phyloP scores from a whole-genome alignment of 2,113 vertebrate species.

The Atrichornis clamosus region DNA sequence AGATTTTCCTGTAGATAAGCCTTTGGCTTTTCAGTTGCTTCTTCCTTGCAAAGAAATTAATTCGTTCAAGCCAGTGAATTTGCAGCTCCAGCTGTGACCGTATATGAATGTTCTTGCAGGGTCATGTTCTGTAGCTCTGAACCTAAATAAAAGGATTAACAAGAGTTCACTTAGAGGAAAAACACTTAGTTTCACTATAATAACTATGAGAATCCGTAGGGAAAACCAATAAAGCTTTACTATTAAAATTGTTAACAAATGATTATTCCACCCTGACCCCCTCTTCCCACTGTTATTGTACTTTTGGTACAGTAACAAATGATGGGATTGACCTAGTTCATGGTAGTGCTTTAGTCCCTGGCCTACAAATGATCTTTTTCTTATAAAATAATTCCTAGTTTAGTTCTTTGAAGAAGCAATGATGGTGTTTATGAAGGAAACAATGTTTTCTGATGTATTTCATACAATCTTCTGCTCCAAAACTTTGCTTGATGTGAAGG shows the following conservation, averaged over 20 bases:
- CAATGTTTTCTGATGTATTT: neutral
- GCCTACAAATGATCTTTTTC: neutral
- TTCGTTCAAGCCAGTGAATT: conserved; percentile 4
- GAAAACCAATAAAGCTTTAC: conserved; percentile 23
- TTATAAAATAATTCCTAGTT: neutral
- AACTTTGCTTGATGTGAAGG: neutral
- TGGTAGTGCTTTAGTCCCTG: neutral
- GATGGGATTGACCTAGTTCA: conserved; percentile 22
- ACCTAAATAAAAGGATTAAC: conserved; percentile 29
- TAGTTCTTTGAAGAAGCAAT: neutral
- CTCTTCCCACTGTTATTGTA: neutral
- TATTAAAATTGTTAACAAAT: conserved; percentile 54
- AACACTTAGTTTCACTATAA: conserved; percentile 28
- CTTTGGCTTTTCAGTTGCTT: conserved; percentile 6
- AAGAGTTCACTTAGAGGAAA: conserved; percentile 20
- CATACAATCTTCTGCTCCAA: neutral
- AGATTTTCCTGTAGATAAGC: conserved; percentile 9
- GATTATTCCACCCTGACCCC: conserved; percentile 13
- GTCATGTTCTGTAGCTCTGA: conserved; percentile 25
- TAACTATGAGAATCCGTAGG: conserved; percentile 9
- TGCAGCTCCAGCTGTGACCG: conserved; percentile 33
- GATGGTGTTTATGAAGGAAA: neutral
- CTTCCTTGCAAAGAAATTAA: neutral
- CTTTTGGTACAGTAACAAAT: conserved; percentile 2
- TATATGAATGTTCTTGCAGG: conserved; percentile 34